Base-by-base conservation (phyloP, 2,113 vertebrate genomes). In the Columba livia region DNA sequence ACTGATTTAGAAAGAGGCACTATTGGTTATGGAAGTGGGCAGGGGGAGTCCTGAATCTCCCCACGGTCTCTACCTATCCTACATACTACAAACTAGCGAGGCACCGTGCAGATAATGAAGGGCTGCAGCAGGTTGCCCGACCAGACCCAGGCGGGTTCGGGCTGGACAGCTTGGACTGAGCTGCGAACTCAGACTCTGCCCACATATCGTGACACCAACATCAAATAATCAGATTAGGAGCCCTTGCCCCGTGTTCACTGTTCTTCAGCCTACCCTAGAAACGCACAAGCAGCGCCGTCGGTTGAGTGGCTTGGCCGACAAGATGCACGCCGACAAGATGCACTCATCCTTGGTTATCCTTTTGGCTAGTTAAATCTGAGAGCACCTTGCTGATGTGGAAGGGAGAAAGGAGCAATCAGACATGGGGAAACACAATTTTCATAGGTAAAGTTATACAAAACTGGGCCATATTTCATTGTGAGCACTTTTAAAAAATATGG, bases 401-500 rank as follows among this genome's bases (percentile, higher is more conserved):
- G 71, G 73, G 47, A 67, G 38, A 40, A 65, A 54, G 44, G 26
- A 62, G 17, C 66, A 67, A 58, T 48, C 70, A 84, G 77, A 91
- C 82, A 73, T 1, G 6, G n/a, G 50, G 38, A 87, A 64, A 82
- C 81, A 91, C 34, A 10, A 69, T 26, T 64, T 6, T 64, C 50
- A 24, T 10, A 21, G 38, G 38, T 31, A 61, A 77, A 66, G 23
- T 8, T 23, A 15, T 29, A 42, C 67, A 40, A 62, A 58, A n/a
- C 31, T 70, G 38, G 57, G 80, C 88, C 85, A 93, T 95, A 96
- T 94, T 97, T 96, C 79, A 25, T 32, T 60, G 44, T 29, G 48
- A 15, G 2, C 53, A 69, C 28, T 47, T 1, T 4, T 58, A 23
- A 56, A 91, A 92, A 95, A 95, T 96, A 96, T 86, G 90, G 73